phyloP scores from a whole-genome alignment of 2,113 vertebrate species.

The Anoura caudifer region DNA sequence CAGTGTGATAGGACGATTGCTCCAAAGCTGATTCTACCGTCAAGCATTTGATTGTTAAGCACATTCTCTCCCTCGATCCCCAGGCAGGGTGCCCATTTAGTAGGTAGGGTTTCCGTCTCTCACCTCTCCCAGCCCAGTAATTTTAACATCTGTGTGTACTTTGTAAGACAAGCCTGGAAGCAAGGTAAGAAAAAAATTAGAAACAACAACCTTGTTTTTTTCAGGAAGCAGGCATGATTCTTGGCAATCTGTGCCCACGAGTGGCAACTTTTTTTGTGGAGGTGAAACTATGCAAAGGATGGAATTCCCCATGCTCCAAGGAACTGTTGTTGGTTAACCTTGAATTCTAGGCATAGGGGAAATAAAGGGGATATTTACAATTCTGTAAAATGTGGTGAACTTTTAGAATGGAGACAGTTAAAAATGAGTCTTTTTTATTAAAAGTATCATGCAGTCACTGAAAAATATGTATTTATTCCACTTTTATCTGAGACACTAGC shows the following conservation, averaged over 20 bases:
- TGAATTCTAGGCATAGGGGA: background rate
- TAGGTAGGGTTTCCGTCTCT: background rate
- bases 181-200: background rate
- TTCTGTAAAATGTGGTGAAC: background rate
- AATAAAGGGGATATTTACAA: background rate
- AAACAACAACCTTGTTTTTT: background rate
- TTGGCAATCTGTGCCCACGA: background rate
- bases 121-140: background rate
- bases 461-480: background rate
- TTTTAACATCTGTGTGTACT: slow-evolving; percentile 52
- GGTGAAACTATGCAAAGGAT: background rate
- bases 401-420: background rate
- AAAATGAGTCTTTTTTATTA: background rate
- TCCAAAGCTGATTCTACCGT: background rate
- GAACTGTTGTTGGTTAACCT: background rate
- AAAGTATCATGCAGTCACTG: background rate
- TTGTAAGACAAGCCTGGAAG: slow-evolving; percentile 29
- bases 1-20: background rate
- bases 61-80: background rate
- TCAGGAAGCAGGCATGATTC: background rate
- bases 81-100: background rate
- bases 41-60: background rate
- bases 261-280: background rate
- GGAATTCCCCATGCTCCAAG: background rate
- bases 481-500: background rate